phyloP scores from a whole-genome alignment of 2,888 invertebrate genomes.

The Molorchus minor region DNA sequence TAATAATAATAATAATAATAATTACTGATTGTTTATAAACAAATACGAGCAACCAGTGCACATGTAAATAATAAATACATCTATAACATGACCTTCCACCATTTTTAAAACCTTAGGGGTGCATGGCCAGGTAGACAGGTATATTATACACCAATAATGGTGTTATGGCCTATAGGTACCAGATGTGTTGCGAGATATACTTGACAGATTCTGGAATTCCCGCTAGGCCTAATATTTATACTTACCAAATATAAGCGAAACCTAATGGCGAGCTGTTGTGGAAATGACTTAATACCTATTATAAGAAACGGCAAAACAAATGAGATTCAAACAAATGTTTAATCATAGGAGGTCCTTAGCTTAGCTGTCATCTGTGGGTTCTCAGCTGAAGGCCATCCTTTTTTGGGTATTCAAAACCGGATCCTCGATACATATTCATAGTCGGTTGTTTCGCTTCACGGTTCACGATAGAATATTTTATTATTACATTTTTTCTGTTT shows the following conservation, averaged over 20 bases:
- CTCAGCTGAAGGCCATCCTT: slow-evolving; percentile 23
- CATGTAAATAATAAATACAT: too few relatives aligned
- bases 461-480: slow-evolving; percentile 32
- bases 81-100: slow-evolving; percentile 29
- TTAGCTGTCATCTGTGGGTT: slow-evolving; percentile 46
- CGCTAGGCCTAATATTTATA: slow-evolving; percentile 45
- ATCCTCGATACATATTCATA: slow-evolving; percentile 53
- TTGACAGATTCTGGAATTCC: slow-evolving; percentile 47
- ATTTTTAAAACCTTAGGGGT: slow-evolving; percentile 44
- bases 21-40: too few relatives aligned
- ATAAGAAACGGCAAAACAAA: slow-evolving; percentile 33
- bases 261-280: slow-evolving; percentile 34
- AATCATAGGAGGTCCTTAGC: slow-evolving; percentile 44
- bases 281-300: slow-evolving; percentile 40
- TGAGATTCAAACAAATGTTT: slow-evolving; percentile 42
- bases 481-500: too few relatives aligned
- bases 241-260: slow-evolving; percentile 39
- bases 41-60: too few relatives aligned
- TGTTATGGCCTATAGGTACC: slow-evolving; percentile 41
- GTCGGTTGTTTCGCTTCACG: slow-evolving; percentile 44
- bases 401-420: slow-evolving; percentile 47
- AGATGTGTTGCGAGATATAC: slow-evolving; percentile 48
- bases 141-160: slow-evolving; percentile 51
- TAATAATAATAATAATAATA: too few relatives aligned
- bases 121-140: slow-evolving; percentile 51